A percentile compares a stretch with the other conserved stretches of the same genome.
Evolutionary conservation across 2,888 invertebrate genomes (phyloP).

Genomic region (Tridacna crocea): DNA sequence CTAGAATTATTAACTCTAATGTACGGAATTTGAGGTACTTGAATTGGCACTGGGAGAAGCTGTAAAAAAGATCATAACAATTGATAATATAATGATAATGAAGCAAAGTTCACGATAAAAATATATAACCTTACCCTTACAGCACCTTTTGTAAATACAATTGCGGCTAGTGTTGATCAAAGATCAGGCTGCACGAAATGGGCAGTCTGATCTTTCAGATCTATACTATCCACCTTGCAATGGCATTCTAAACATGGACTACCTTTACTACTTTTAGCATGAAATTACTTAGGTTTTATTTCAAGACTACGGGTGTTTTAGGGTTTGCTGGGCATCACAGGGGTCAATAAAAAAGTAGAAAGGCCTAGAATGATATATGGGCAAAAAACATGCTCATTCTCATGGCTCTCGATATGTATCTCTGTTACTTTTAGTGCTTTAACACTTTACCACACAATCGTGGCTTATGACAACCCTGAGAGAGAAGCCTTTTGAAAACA

Average conservation of each 20-base stretch:
- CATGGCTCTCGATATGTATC: neutral
- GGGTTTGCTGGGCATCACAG: too few relatives aligned
- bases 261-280: too few relatives aligned
- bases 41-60: conserved; percentile 19
- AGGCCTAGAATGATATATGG: conserved; percentile 7
- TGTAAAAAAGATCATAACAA: conserved; percentile 12
- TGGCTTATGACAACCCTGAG: neutral
- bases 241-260: too few relatives aligned
- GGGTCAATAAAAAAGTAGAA: neutral
- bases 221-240: too few relatives aligned
- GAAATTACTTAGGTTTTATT: too few relatives aligned
- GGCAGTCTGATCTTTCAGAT: too few relatives aligned
- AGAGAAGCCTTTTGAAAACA: too few relatives aligned
- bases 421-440: neutral
- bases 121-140: neutral
- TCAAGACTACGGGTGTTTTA: too few relatives aligned
- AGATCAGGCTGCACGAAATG: too few relatives aligned
- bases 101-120: conserved; percentile 18
- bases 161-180: too few relatives aligned
- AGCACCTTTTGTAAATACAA: too few relatives aligned
- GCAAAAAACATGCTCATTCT: neutral
- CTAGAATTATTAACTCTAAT: neutral
- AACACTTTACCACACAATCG: neutral
- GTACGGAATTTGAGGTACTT: conserved; percentile 8
- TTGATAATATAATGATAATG: conserved; percentile 17